These are phyloP conservation scores for Eucera pruinosa DNA, from an alignment of 2,888 invertebrate species.

Conservation along the genomic window DNA sequence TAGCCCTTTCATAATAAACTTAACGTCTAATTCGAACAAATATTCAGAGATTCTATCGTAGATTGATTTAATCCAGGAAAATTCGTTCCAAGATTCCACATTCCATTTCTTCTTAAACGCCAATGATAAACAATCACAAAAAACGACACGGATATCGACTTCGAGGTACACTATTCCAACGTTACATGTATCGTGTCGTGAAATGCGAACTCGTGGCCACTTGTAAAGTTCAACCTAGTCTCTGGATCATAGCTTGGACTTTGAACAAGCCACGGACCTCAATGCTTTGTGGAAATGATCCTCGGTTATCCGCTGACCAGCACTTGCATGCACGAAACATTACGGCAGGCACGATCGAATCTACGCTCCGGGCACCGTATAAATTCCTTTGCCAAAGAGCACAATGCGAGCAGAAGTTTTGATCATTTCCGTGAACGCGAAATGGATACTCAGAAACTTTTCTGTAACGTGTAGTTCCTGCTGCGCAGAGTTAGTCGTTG, in stretches of 20 bases:
- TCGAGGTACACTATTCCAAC: background rate
- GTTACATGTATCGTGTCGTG: conserved; percentile 9
- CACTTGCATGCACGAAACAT: conserved; percentile 20
- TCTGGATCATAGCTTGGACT: conserved; percentile 30
- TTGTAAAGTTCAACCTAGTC: conserved; percentile 31
- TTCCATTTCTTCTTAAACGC: conserved; percentile 5
- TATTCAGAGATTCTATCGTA: too few species aligned
- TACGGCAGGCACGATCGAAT: conserved; percentile 48
- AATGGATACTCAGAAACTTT: background rate
- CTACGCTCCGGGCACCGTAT: conserved; percentile 24
- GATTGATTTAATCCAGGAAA: too few species aligned
- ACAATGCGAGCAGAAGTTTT: conserved; percentile 23
- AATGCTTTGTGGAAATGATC: conserved; percentile 47
- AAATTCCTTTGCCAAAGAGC: conserved; percentile 3
- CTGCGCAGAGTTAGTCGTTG: background rate
- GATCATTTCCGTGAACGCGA: conserved; percentile 26
- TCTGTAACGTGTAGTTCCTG: background rate
- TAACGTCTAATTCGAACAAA: too few species aligned
- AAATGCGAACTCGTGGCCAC: conserved; percentile 28
- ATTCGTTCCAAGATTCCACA: too few species aligned
- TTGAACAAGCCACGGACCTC: conserved; percentile 20
- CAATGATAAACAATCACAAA: conserved; percentile 22
- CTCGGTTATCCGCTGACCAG: conserved; percentile 34
- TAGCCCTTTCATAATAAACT: too few species aligned
- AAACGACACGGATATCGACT: background rate